These are phyloP conservation scores for Lasius fuliginosus DNA, from an alignment of 2,888 invertebrate species.

Conservation along the genomic window DNA sequence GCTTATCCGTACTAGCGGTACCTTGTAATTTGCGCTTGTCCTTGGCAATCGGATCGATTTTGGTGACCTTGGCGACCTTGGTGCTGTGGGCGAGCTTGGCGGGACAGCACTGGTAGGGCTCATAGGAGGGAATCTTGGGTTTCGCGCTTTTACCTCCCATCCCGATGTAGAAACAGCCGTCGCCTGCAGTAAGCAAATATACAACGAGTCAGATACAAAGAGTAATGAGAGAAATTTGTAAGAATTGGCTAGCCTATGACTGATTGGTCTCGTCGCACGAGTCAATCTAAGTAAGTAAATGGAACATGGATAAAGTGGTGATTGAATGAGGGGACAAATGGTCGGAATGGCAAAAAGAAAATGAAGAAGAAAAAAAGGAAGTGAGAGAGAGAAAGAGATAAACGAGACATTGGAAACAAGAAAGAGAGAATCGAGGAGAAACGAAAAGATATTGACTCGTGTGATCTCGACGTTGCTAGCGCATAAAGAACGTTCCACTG, in stretches of 20 bases:
- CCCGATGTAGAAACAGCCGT: conserved; percentile 99
- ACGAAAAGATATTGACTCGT: conserved; percentile 72
- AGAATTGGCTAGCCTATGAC: conserved; percentile 75
- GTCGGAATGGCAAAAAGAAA: conserved; percentile 24
- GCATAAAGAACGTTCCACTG: conserved; percentile 78
- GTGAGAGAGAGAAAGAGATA: conserved; percentile 34
- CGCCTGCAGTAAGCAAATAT: conserved; percentile 98
- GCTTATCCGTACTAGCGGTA: conserved; percentile 71
- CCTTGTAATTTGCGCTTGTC: conserved; percentile 71
- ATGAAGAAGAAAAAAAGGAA: conserved; percentile 29
- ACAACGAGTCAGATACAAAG: conserved; percentile 86
- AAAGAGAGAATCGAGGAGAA: conserved; percentile 47
- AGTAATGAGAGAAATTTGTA: conserved; percentile 63
- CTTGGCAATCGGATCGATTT: conserved; percentile 87
- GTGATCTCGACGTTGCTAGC: conserved; percentile 74
- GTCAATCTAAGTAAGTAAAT: conserved; percentile 60
- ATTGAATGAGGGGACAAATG: conserved; percentile 21
- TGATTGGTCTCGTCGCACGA: conserved; percentile 71
- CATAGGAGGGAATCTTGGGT: conserved; percentile 92
- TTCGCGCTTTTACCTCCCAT: conserved; percentile 94
- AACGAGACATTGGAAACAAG: conserved; percentile 34
- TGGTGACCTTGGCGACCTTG: conserved; percentile 94
- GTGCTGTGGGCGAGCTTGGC: conserved; percentile 93
- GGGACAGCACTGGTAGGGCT: conserved; percentile 97
- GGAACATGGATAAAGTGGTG: conserved; percentile 4